Evolutionary conservation across 2,888 invertebrate species (phyloP), one percentile per base, ranked within the genome.

Genomic region (Schizotus pectinicornis): DNA sequence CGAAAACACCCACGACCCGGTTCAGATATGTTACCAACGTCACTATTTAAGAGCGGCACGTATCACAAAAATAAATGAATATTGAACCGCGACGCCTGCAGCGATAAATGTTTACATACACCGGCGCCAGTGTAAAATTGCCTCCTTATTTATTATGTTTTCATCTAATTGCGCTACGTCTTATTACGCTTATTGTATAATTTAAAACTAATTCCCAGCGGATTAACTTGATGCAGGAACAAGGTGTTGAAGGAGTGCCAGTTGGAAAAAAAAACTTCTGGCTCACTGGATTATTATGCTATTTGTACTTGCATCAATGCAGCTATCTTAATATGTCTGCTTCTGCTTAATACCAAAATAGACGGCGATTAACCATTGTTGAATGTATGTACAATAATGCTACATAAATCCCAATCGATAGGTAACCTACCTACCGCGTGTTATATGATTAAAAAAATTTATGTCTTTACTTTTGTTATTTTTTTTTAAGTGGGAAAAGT

Each of bases 61-160:
- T 59, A 57, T 54, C 62, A 63, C 62, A 64, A 66, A 65, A 62
- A 65, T 65, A 66, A 64, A 64, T 63, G 64, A 59, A 63, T 64
- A 62, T 64, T 60, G 63, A 62, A 64, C 56, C 46, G 56, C 58
- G 66, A 61, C 66, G 66, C 63, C 61, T 55, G 58, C 42, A 64
- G 62, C 64, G 61, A 64, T 64, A 64, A 66, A 66, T 64, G 64
- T 66, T 66, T 64, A 60, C 61, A 60, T 60, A 62, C 50, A 39
- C 53, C 59, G 67, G 65, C 67, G 67, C 67, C 67, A 58, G 62
- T 60, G 57, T 61, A 59, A 64, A 62, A 32, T 61, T 55, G 62
- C 46, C 46, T 39, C 36, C 43, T 59, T 59, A 59, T 59, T 59
- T 53, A 52, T 61, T 54, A 50, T 50, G 39, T 51, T 56, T 59